A percentile compares a stretch with the other conserved stretches of the same genome.
These are phyloP conservation scores for Leucoma salicis DNA, from an alignment of 2,888 invertebrate species.

Conservation along the genomic window DNA sequence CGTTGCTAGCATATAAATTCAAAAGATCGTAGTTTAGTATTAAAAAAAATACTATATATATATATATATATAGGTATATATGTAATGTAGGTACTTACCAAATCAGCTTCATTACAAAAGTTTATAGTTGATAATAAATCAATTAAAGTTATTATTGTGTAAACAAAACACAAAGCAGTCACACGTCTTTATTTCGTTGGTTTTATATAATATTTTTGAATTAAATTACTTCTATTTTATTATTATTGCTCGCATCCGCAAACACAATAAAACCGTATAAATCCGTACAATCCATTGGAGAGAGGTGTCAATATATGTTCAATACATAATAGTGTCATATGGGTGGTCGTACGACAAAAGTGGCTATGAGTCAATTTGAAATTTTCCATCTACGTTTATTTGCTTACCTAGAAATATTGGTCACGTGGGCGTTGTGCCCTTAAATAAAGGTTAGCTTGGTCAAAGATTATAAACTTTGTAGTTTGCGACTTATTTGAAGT, in stretches of 20 bases:
- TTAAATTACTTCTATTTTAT: no score
- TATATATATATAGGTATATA: no score
- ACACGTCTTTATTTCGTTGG: no score
- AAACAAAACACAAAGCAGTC: no score
- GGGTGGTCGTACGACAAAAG: constrained; percentile 29
- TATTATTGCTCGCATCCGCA: constrained; percentile 8
- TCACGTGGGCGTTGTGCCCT: constrained; percentile 33
- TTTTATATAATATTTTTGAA: not conserved
- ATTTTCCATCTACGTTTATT: constrained; percentile 34
- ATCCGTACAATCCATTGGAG: constrained; percentile 17
- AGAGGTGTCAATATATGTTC: constrained; percentile 27
- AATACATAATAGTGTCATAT: constrained; percentile 18
- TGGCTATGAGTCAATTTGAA: constrained; percentile 34
- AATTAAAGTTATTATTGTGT: no score
- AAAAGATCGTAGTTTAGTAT: no score
- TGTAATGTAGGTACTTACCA: no score
- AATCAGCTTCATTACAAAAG: no score
- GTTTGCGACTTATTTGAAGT: not conserved
- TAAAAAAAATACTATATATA: no score
- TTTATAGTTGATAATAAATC: no score
- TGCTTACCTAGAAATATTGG: constrained; percentile 15
- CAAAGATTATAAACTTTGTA: constrained; percentile 18
- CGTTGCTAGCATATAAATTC: no score
- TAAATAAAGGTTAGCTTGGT: constrained; percentile 24
- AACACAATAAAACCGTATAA: constrained; percentile 22